These are phyloP conservation scores for Nemopilema nomurai DNA, from an alignment of 30 jellyfish, hydroid and myxozoan genomes.

Conservation along the genomic window DNA sequence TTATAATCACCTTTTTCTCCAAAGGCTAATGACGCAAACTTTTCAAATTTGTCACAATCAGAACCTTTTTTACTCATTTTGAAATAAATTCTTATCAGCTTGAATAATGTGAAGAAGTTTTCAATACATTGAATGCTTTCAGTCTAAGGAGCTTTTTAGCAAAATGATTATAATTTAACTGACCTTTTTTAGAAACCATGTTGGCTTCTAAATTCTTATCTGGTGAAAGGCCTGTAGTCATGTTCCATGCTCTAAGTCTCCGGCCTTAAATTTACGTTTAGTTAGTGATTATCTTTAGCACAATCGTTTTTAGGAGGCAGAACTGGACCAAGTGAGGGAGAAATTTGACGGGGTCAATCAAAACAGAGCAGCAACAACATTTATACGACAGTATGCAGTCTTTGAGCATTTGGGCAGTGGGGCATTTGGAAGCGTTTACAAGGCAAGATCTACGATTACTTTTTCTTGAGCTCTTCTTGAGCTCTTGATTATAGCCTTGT, in stretches of 20 bases:
- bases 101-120: no score
- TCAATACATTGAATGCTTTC: no score
- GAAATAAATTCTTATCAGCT: no score
- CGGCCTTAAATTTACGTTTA: not conserved
- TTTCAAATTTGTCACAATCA: no score
- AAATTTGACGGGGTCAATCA: constrained; percentile 79
- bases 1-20: no score
- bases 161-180: no score
- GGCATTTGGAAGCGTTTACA: constrained; percentile 95
- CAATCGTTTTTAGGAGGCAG: constrained; percentile 50
- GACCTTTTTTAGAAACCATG: no score
- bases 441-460: constrained; percentile 33
- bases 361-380: constrained; percentile 83
- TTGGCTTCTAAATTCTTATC: no score
- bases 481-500: not conserved
- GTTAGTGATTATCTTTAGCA: not conserved
- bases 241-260: not conserved
- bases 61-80: no score
- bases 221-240: no score
- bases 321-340: constrained; percentile 66
- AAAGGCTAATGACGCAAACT: no score
- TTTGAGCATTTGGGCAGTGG: constrained; percentile 97
- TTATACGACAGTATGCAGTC: constrained; percentile 83
- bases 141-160: no score
- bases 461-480: not conserved